phyloP scores from a whole-genome alignment of 1,140 invertebrate genomes.

The Thereuonema tuberculata region DNA sequence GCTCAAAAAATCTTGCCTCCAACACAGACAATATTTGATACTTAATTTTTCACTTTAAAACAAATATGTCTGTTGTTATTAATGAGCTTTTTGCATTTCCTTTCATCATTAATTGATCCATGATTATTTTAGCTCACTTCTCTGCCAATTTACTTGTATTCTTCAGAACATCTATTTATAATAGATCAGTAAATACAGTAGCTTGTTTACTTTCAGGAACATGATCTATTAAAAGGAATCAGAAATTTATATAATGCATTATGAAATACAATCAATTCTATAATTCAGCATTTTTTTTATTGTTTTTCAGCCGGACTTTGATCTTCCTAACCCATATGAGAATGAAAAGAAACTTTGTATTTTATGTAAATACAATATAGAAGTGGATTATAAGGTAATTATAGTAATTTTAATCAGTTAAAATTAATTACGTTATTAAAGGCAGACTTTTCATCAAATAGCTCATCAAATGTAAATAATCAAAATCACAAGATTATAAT shows the following conservation, averaged over 20 bases:
- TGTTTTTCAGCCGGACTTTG: constrained; percentile 37
- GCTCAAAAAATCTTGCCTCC: too few relatives aligned
- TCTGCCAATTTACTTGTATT: too few relatives aligned
- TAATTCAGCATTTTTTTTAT: constrained; percentile 8
- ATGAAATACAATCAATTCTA: too few relatives aligned
- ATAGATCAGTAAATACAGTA: background rate
- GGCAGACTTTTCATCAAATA: background rate
- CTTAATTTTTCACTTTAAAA: too few relatives aligned
- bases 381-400: constrained; percentile 61
- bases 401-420: background rate
- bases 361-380: constrained; percentile 70
- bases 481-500: background rate
- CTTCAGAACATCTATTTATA: too few relatives aligned
- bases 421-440: background rate
- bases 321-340: constrained; percentile 68
- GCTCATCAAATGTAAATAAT: background rate
- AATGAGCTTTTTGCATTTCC: too few relatives aligned
- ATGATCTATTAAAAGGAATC: constrained; percentile 11
- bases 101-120: too few relatives aligned
- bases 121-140: too few relatives aligned
- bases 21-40: too few relatives aligned
- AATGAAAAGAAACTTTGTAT: constrained; percentile 60
- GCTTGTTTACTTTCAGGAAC: background rate
- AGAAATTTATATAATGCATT: too few relatives aligned
- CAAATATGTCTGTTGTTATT: too few relatives aligned